Evolutionary conservation across 2,888 invertebrate genomes (phyloP).

Genomic region (Eristalinus sepulchralis): DNA sequence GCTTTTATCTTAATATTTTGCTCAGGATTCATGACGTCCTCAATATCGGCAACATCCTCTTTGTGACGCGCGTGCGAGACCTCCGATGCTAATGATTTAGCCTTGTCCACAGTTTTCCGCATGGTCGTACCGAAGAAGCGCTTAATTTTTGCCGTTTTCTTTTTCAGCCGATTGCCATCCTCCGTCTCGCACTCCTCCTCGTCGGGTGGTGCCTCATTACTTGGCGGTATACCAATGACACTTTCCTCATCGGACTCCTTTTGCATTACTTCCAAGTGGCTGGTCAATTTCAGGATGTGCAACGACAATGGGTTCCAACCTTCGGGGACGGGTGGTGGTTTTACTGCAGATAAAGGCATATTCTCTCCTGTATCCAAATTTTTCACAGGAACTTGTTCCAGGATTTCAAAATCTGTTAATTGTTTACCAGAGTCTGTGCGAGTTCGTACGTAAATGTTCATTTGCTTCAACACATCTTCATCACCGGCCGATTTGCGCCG

Average conservation of each 20-base stretch:
- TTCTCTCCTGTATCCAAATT: conserved; percentile 93
- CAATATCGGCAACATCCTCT: conserved; percentile 92
- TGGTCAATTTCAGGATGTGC: conserved; percentile 96
- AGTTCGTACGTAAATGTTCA: conserved; percentile 88
- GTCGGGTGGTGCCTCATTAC: conserved; percentile 79
- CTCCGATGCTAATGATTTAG: conserved; percentile 93
- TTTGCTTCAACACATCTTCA: conserved; percentile 86
- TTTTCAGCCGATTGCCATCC: conserved; percentile 80
- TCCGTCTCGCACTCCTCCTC: conserved; percentile 81
- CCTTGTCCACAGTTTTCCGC: conserved; percentile 94
- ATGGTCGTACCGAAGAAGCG: conserved; percentile 93
- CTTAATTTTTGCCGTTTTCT: conserved; percentile 85
- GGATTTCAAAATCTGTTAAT: conserved; percentile 94
- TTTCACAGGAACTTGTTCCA: conserved; percentile 93
- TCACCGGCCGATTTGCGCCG: conserved; percentile 92
- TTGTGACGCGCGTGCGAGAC: conserved; percentile 93
- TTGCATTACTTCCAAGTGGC: conserved; percentile 89
- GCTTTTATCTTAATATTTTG: conserved; percentile 95
- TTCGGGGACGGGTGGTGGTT: conserved; percentile 83
- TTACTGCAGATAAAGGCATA: conserved; percentile 94
- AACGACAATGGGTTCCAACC: conserved; percentile 97
- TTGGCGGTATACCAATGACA: conserved; percentile 83
- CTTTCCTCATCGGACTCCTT: conserved; percentile 91
- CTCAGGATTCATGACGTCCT: conserved; percentile 90
- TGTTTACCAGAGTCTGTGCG: conserved; percentile 93